Evolutionary conservation across 1,140 invertebrate species (phyloP), one percentile per base, ranked within the genome.

Genomic region (Drosophila virilis): DNA sequence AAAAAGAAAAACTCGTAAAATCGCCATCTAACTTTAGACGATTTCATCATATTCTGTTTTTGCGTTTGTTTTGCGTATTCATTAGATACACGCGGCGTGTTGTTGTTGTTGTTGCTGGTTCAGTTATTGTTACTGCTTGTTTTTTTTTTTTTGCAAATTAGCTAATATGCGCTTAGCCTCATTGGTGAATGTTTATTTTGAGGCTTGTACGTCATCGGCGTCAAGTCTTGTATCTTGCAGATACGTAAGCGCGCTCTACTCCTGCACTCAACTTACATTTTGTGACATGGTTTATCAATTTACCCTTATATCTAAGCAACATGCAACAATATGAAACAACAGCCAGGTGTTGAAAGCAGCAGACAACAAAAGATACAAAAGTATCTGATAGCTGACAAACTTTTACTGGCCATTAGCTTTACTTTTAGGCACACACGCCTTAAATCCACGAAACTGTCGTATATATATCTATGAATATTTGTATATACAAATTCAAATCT

Each of bases 101-200:
- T 42, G 57, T 54, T 51, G 6, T 46, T 28, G 10, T 38, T 57
- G 43, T 68, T 60, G 48, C 40, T 67, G 62, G 48, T 65, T 57
- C 9, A 52, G 32, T 59, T 45, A 15, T 38, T 37, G 61, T 42
- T 59, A 28, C 46, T 40, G 43, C 51, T 28, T 67, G 62, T 51
- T 37, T 10, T 45, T 52, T 10, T 45, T 52, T 45, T 64, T 84
- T 79, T 68, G 67, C 80, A 89, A 89, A 88, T 88, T 84, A 88
- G 80, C 77, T 85, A 86, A 85, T 85, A 81, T 86, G 71, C 60
- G 78, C 82, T 86, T 81, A 69, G 82, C 78, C 78, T 12, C 75
- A 64, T 73, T 86, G 76, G 65, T 64, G 80, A 79, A 69, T 80
- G 75, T 78, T 71, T 62, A 61, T 59, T 71, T 57, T 52, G 57